phyloP scores from a whole-genome alignment of 2,888 invertebrate genomes.

The Branchipolynoe longqiensis region DNA sequence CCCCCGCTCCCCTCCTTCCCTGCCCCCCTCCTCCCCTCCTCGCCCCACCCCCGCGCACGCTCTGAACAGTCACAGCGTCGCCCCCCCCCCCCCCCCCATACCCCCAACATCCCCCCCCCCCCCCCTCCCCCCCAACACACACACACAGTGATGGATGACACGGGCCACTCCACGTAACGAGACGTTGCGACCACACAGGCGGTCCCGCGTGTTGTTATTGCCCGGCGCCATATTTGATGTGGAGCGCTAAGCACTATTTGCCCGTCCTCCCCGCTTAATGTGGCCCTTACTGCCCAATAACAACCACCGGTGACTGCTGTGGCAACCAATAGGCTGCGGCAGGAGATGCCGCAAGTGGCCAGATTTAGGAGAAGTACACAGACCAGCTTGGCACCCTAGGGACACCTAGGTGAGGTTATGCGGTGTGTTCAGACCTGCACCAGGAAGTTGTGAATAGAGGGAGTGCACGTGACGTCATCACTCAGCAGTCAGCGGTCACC shows the following conservation, averaged over 20 bases:
- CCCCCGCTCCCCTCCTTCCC: neutral
- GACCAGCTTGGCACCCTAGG: too few relatives aligned
- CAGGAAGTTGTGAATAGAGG: too few relatives aligned
- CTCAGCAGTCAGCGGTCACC: too few relatives aligned
- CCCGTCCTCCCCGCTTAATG: too few relatives aligned
- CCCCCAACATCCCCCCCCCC: neutral
- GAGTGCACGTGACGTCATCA: too few relatives aligned
- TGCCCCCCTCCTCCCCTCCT: neutral
- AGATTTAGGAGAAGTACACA: too few relatives aligned
- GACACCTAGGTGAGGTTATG: too few relatives aligned
- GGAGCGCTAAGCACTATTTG: neutral
- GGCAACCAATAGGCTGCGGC: too few relatives aligned
- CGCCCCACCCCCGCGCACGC: neutral
- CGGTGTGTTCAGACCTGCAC: too few relatives aligned
- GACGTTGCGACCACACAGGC: neutral
- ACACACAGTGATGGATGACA: neutral
- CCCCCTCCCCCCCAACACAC: neutral
- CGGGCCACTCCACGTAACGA: conserved; percentile 21
- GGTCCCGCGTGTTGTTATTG: neutral
- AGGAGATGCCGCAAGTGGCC: too few relatives aligned
- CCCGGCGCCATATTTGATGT: neutral
- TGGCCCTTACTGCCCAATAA: too few relatives aligned
- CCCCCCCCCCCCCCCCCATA: neutral
- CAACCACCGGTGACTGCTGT: too few relatives aligned
- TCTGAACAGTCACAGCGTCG: neutral